Evolutionary conservation across 1,140 invertebrate genomes (phyloP).

Genomic region (Drosophila sp.): DNA sequence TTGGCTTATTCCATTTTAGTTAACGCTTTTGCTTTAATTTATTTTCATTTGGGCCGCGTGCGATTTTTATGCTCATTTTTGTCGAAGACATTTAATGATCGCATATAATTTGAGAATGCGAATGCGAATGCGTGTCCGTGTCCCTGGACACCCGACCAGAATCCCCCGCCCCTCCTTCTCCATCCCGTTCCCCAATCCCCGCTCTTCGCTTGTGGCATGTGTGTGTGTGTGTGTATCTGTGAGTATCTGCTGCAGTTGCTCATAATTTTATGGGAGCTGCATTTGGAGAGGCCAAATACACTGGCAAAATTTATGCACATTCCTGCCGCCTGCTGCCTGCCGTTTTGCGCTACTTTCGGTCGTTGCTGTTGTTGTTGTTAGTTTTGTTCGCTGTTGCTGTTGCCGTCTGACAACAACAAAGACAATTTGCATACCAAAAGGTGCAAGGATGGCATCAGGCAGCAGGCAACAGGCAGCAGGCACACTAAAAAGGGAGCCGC

Average conservation of each 20-base stretch:
- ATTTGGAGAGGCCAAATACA: conserved; percentile 60
- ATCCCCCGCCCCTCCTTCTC: conserved; percentile 6
- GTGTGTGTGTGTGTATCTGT: too few relatives aligned
- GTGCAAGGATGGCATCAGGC: conserved; percentile 66
- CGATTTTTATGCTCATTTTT: conserved; percentile 82
- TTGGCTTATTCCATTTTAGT: conserved; percentile 32
- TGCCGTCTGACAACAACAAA: conserved; percentile 40
- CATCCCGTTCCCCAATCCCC: conserved; percentile 10
- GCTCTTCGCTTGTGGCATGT: too few relatives aligned
- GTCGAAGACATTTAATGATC: conserved; percentile 84
- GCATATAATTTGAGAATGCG: conserved; percentile 83
- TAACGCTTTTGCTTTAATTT: conserved; percentile 70
- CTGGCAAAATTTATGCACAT: conserved; percentile 83
- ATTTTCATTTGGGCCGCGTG: conserved; percentile 79
- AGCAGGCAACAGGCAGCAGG: conserved; percentile 14
- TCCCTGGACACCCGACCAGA: conserved; percentile 3
- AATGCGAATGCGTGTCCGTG: conserved; percentile 36
- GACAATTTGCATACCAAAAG: conserved; percentile 75
- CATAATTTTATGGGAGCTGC: conserved; percentile 77
- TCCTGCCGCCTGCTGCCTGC: conserved; percentile 43
- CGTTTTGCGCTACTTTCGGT: conserved; percentile 7
- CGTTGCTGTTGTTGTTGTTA: conserved; percentile 15
- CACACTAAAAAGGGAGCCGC: conserved; percentile 81
- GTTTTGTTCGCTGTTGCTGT: conserved; percentile 7
- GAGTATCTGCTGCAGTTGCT: conserved; percentile 58